A percentile compares a stretch with the other conserved stretches of the same genome.
Conservation (phyloP, 2,113 vertebrate species). For the Periophthalmus modestus region DNA sequence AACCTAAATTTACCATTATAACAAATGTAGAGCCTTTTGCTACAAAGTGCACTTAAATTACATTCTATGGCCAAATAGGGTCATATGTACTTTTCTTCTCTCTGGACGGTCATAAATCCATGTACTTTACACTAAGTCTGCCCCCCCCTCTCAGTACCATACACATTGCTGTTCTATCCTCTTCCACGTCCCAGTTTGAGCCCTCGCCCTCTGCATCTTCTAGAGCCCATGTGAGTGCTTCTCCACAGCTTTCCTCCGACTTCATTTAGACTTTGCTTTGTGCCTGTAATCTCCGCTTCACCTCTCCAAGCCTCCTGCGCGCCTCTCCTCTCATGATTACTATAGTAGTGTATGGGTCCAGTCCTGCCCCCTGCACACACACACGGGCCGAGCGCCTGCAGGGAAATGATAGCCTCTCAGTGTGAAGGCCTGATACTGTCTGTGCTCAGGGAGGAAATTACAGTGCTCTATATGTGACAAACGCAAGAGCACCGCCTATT, state of each 20-base stretch:
- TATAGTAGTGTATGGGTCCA: conserved; percentile 1
- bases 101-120: neutral
- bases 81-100: neutral
- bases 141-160: neutral
- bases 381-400: conserved; percentile 4
- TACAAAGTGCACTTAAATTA: neutral
- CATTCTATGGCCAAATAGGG: neutral
- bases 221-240: neutral
- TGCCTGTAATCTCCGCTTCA: neutral
- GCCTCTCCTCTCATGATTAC: conserved; percentile 47
- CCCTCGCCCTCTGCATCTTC: neutral
- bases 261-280: conserved; percentile 23
- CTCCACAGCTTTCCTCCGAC: neutral
- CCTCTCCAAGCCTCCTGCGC: conserved; percentile 12
- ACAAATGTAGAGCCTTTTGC: neutral
- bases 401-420: conserved; percentile 58
- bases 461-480: conserved; percentile 43
- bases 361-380: conserved; percentile 9
- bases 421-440: conserved; percentile 24
- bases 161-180: neutral
- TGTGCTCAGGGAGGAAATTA: conserved; percentile 57
- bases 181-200: neutral
- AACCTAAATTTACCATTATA: neutral
- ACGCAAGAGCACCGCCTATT: conserved; percentile 24
- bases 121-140: neutral